Evolutionary conservation across 2,797 vertebrate species (phyloP), one percentile per base, ranked within the genome.

Genomic region (Gadopsis marmoratus): DNA sequence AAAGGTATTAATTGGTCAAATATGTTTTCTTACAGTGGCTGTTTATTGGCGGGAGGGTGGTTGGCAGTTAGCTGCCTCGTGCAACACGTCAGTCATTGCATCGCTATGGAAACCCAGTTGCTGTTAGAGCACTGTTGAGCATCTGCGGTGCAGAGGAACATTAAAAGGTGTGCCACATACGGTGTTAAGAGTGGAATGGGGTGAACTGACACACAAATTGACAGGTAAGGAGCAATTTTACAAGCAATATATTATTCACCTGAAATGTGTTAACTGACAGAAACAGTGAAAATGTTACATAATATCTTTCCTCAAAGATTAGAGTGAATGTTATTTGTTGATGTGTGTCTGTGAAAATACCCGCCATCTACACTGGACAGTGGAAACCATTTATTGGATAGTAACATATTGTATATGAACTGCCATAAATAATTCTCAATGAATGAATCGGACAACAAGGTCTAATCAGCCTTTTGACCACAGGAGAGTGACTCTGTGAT

Each of bases 401-500:
- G 9, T 26, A 56, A 50, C 43, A 59, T 66, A 60, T 67, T 60
- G 9, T 33, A 35, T 41, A 3, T 51, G 7, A 9, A 37, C 51
- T n/a, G 12, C 2, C 47, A 67, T 68, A 60, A 41, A 60, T 60
- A 76, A 33, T 26, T 23, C 48, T 39, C n/a, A 55, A 9, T 17
- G n/a, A 29, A 29, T 39, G 23, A 83, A 81, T 76, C 76, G 62
- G 58, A 75, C 43, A 37, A 5, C 73, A 60, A 72, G 23, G 71
- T 66, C 50, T 66, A 53, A 70, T 41, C 74, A 74, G 35, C 60
- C 56, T 68, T 79, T 82, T 76, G 53, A 73, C 45, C 55, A 39
- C 48, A 51, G 3, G 50, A 62, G 63, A 71, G 72, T 78, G 76
- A 77, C 62, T 80, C 69, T 68, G 56, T 74, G 54, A 63, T 55